Percentiles rank a stretch among this genome's conserved stretches.
Conservation (phyloP, 2,113 vertebrate species). For the Pachypanchax playfairii region DNA sequence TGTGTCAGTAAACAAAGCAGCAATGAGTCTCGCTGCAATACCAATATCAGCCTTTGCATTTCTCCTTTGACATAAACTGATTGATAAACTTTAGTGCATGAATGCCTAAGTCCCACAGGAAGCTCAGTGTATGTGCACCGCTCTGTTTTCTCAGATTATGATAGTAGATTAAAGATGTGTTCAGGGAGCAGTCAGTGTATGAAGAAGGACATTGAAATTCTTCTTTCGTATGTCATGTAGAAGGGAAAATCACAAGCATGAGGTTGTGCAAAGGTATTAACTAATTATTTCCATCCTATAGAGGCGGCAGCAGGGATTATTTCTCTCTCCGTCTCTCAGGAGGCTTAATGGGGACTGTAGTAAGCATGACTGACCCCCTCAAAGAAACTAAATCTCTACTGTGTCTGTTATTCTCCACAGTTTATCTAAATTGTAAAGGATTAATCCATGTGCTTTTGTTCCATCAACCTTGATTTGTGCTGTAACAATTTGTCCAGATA, state of each 20-base stretch:
- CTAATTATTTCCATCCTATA: constrained; percentile 71
- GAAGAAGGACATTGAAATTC: constrained; percentile 28
- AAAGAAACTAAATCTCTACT: constrained; percentile 34
- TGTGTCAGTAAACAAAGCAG: background rate
- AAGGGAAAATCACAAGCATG: constrained; percentile 59
- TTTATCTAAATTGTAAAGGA: constrained; percentile 9
- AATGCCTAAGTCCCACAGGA: constrained; percentile 29
- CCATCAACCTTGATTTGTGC: background rate
- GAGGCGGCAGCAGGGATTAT: constrained; percentile 68
- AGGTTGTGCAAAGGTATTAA: constrained; percentile 64
- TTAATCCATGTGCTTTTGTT: constrained; percentile 12
- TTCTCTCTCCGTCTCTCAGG: constrained; percentile 63
- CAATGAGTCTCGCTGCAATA: no score
- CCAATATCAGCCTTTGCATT: no score
- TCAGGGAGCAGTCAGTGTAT: constrained; percentile 52
- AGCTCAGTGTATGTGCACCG: no score
- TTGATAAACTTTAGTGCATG: constrained; percentile 6
- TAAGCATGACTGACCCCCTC: constrained; percentile 58
- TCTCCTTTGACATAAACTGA: background rate
- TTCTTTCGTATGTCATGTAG: constrained; percentile 45
- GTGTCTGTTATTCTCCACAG: constrained; percentile 20
- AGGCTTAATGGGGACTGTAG: constrained; percentile 62
- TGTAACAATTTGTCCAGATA: constrained; percentile 3
- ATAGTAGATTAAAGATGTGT: constrained; percentile 39
- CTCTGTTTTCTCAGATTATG: constrained; percentile 25